Base-by-base conservation (phyloP, 2,113 vertebrate genomes). In the Periophthalmus modestus region DNA sequence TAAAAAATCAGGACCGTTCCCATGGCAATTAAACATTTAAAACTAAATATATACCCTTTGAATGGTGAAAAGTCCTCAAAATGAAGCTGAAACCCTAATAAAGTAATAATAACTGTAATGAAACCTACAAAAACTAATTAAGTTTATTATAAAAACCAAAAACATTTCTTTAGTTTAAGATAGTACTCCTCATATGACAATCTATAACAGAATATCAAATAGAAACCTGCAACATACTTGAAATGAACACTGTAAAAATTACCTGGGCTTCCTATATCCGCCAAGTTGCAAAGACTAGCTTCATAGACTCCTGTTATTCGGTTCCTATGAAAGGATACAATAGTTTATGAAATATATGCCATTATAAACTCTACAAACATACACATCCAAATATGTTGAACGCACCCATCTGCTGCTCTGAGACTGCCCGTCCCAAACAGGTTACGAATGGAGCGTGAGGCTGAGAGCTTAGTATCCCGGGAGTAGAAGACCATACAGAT, bases 401-500 rank as follows among this genome's bases (percentile, higher is more conserved):
- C 85, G 91, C 82, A 98, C 98, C 98, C 96, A 88, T 98, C 98
- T 0, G 95, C 93, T 18, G 95, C 95, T 79, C 95, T 93, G 68
- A 98, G 89, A 79, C 92, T 96, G 61, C 96, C 96, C 0, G 96
- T 97, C 78, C 96, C 97, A 4, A 99, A 98, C 55, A 99, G 95
- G 86, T 95, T 98, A 34, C 96, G 95, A 68, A 99, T 98, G 54
- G 97, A 98, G 72, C 96, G 96, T 0, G 97, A 96, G 12, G 96
- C 96, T 0, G 97, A 96, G 43, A 99, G 95, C 85, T 97, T 98
- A 78, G 97, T 94, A 0, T 99, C 98, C 1, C 97, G 94, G 7
- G 97, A 97, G 88, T 98, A 96, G 91, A 98, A 99, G 71, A 99
- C 96, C 97, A 99, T 98, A 91, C 97, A 97, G 92, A 99, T 94